Base-by-base conservation (phyloP, 2,113 vertebrate genomes). In the Salminus brasiliensis region DNA sequence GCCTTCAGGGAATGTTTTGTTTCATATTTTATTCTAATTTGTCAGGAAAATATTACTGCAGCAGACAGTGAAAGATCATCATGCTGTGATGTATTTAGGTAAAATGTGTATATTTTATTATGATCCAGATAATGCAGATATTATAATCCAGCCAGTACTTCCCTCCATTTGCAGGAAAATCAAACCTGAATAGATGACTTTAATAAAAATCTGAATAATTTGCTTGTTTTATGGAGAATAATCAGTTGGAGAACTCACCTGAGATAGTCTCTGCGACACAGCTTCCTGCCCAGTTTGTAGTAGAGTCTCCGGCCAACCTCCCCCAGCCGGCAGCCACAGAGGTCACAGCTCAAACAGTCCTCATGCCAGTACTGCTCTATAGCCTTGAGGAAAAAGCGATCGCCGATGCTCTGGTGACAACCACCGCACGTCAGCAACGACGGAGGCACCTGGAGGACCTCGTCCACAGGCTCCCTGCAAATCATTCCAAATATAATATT, bases 301-400 rank as follows among this genome's bases (percentile, higher is more conserved):
- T 99, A 99, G 62, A 99, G 88, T 30, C 98, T 91, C 10, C 97
- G 91, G 9, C 98, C 98, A 82, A 99, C 97, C 84, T 99, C 97
- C 0, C 98, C 98, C 1, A 99, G 94, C 18, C 98, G 90, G 82
- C 98, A 99, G 45, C 97, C 97, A 0, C 98, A 99, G 53, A 99
- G 94, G 90, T 99, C 98, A 0, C 98, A 99, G 94, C 97, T 99
- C 81, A 99, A 95, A 75, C 98, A 99, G 90, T 99, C 98, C 84
- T 99, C 98, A 0, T 99, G 98, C 98, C 98, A 99, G 93, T 99
- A 99, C 90, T 97, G 97, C 80, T 99, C 98, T 27, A 99, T 98
- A 91, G 98, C 98, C 88, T 99, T 99, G 16, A 99, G 93, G 93
- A 99, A 99, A 85, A 99, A 99, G 11, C 98, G 95, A 92, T 99